Conservation (phyloP, 2,797 vertebrate genomes). For the Takifugu rubripes region DNA sequence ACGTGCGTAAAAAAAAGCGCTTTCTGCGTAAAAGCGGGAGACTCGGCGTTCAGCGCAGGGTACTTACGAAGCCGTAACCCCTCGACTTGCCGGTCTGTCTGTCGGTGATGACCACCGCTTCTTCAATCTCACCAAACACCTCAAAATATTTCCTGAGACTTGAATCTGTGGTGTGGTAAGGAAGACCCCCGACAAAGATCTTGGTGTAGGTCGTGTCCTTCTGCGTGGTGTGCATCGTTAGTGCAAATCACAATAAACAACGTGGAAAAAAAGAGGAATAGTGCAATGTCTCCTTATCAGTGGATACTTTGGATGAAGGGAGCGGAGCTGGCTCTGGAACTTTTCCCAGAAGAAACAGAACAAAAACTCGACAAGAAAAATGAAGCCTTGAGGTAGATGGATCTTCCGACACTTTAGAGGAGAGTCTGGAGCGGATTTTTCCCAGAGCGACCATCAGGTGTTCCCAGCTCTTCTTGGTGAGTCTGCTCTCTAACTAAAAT, state of each 20-base stretch:
- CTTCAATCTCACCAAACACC: conserved; percentile 95
- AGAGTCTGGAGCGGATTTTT: conserved; percentile 70
- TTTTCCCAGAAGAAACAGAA: conserved; percentile 38
- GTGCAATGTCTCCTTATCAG: conserved; percentile 73
- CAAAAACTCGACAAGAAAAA: conserved; percentile 39
- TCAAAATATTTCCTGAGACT: conserved; percentile 97
- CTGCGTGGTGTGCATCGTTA: conserved; percentile 92
- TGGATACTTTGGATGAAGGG: conserved; percentile 52
- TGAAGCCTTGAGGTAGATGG: conserved; percentile 73
- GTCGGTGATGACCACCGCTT: conserved; percentile 95
- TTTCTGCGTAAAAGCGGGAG: background rate
- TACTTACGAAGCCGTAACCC: conserved; percentile 96
- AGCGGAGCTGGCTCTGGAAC: conserved; percentile 39
- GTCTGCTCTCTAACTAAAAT: conserved; percentile 73
- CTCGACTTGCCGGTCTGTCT: conserved; percentile 93
- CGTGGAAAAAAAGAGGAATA: conserved; percentile 43
- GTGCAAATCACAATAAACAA: conserved; percentile 71
- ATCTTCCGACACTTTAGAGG: conserved; percentile 54
- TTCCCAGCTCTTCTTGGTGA: conserved; percentile 69
- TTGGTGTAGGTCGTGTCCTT: conserved; percentile 97
- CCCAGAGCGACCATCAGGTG: conserved; percentile 74
- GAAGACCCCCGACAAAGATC: conserved; percentile 94
- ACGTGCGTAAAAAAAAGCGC: conserved; percentile 3
- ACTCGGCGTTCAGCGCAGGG: background rate
- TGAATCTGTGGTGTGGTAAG: conserved; percentile 95